Base-by-base conservation (phyloP, 2,888 invertebrate species). In the Eristalinus aeneus region DNA sequence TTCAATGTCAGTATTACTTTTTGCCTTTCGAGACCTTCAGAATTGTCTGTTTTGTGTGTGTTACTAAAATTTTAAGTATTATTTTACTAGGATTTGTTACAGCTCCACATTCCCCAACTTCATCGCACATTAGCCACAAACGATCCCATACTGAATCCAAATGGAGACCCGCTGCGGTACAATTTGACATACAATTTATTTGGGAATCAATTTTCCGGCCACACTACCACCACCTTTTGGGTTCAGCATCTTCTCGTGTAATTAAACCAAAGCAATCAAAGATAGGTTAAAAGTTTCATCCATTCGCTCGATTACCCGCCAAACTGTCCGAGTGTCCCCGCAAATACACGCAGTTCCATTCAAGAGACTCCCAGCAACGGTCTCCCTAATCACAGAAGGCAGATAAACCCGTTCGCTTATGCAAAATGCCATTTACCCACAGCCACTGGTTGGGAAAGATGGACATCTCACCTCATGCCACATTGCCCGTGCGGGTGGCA, bases 341-440 rank as follows among this genome's bases (percentile, higher is more conserved):
- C 8, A 27, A 27, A 27, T 5, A 5, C 27, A 27, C 27, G 5
- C 54, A 34, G 31, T 27, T 20, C 2, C 36, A 61, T 31, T 32
- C 23, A 32, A 31, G 32, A 31, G 61, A 56, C 69, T 27, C n/a
- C n/a, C 39, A 64, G 10, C 60, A 69, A 69, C 68, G 71, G 68
- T 65, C 71, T 32, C 61, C 39, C 56, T 75, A 63, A 79, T 84
- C 83, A 74, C 60, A 23, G 73, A 76, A 65, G 71, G 71, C 56
- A 56, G 20, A 27, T 65, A 32, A 71, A 72, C 67, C 67, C 77
- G 77, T 81, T 61, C 71, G 53, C 67, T 75, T 79, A 75, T 84
- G 75, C 71, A 67, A 75, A 79, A 72, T 67, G 65, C 71, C 84
- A 80, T 80, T 80, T 72, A 72, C 58, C 39, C 60, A 39, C 58